Evolutionary conservation across 1,140 invertebrate genomes (phyloP).

Genomic region (Ectropis grisescens): DNA sequence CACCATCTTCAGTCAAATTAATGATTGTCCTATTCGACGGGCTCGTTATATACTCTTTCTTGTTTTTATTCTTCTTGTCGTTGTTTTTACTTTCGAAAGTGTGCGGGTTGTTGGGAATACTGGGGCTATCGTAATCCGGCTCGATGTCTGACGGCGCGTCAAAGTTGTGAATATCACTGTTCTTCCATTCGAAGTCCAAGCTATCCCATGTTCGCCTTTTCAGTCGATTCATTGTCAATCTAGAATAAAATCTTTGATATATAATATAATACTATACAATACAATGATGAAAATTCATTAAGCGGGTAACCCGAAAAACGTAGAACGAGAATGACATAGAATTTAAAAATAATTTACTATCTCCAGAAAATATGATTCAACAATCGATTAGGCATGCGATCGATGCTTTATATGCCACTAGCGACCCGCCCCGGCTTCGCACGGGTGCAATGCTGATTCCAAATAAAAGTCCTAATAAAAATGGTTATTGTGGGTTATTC

Average conservation of each 20-base stretch:
- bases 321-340: no score
- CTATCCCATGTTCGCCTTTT: conserved; percentile 60
- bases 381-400: no score
- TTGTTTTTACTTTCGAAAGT: conserved; percentile 54
- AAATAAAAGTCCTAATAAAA: no score
- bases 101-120: conserved; percentile 65
- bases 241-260: conserved; percentile 41
- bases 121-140: conserved; percentile 63
- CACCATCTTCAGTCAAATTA: conserved; percentile 76
- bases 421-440: no score
- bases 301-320: no score
- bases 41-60: conserved; percentile 43
- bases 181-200: conserved; percentile 59
- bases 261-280: no score
- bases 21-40: conserved; percentile 76
- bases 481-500: no score
- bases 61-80: conserved; percentile 31
- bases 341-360: no score
- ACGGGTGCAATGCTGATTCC: no score
- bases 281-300: no score
- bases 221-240: conserved; percentile 52
- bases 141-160: conserved; percentile 60
- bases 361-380: no score
- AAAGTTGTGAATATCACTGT: conserved; percentile 53
- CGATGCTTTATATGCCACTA: no score